Evolutionary conservation across 2,113 vertebrate species (phyloP), one percentile per base, ranked within the genome.

Genomic region (Danionella cerebrum): DNA sequence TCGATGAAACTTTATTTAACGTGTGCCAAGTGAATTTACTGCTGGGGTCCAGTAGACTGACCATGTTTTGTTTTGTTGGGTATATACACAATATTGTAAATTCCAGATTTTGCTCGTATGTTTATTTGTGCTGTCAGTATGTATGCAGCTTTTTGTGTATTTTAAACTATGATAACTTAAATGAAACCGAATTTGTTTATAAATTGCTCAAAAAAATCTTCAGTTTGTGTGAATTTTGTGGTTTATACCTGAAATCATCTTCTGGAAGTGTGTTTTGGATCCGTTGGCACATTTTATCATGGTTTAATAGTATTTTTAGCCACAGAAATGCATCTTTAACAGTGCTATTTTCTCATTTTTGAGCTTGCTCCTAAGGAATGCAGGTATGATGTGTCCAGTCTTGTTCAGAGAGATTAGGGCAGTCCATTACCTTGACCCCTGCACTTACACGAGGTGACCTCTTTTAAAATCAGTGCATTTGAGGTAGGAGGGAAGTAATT

Each of bases 11-110:
- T 60, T 13, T 45, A 41, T 60, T 60, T 45, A 60, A 70, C 59
- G 73, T 9, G 84, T 88, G 86, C 86, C 88, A 88, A 88, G 79
- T 75, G n/a, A n/a, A n/a, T n/a, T n/a, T n/a, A n/a, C n/a, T n/a
- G n/a, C n/a, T 53, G 11, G 19, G 58, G 6, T 45, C 14, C 31
- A 31, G 21, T 31, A 4, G 57, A 62, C 13, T 10, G n/a, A n/a
- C n/a, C 21, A 9, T 63, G 44, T 35, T 72, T 52, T 22, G 50
- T 36, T 44, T 19, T 36, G 9, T 18, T 50, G 44, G 13, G 14
- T 19, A 45, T 65, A 69, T 73, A 19, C 45, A 75, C 70, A 60
- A 31, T 82, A 83, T 51, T 84, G 82, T 82, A 76, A 44, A 50
- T 73, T 75, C 65, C 16, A 72, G 48, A 65, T 11, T 38, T 59